phyloP scores from a whole-genome alignment of 2,797 vertebrate species.

The Betta splendens region DNA sequence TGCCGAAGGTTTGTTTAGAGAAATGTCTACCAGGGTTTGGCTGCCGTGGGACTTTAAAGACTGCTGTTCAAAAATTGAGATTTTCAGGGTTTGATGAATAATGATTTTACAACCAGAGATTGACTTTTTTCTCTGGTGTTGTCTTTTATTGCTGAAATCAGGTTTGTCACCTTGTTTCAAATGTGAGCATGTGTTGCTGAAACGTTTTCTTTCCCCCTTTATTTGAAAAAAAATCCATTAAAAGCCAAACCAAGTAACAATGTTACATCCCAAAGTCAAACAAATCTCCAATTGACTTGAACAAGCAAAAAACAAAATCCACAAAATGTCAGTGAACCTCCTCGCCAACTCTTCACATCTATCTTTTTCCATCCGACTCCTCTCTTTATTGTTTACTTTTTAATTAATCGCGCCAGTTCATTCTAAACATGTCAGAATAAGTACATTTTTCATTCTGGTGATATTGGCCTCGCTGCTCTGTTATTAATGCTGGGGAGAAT shows the following conservation, averaged over 20 bases:
- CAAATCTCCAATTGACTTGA: constrained; percentile 24
- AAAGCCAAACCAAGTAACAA: constrained; percentile 15
- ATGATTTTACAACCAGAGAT: background rate
- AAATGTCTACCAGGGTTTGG: constrained; percentile 34
- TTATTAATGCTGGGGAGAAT: constrained; percentile 93
- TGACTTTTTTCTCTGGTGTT: background rate
- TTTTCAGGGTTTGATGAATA: background rate
- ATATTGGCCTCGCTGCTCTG: constrained; percentile 80
- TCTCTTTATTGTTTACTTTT: constrained; percentile 81
- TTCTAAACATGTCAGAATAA: constrained; percentile 79
- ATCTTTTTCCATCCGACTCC: constrained; percentile 59
- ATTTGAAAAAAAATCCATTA: background rate
- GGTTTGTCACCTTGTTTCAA: background rate
- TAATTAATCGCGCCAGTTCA: constrained; percentile 81
- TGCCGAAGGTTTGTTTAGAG: constrained; percentile 67
- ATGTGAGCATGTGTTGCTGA: background rate
- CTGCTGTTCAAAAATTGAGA: constrained; percentile 1
- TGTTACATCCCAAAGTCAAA: constrained; percentile 29
- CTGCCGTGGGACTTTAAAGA: constrained; percentile 15
- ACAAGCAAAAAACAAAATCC: constrained; percentile 6
- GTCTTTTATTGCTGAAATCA: background rate
- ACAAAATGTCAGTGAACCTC: constrained; percentile 26
- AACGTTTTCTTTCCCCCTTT: background rate
- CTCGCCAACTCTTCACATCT: constrained; percentile 38
- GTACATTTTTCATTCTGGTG: constrained; percentile 86